phyloP scores from a whole-genome alignment of 2,113 vertebrate species.

The Corythoichthys intestinalis region DNA sequence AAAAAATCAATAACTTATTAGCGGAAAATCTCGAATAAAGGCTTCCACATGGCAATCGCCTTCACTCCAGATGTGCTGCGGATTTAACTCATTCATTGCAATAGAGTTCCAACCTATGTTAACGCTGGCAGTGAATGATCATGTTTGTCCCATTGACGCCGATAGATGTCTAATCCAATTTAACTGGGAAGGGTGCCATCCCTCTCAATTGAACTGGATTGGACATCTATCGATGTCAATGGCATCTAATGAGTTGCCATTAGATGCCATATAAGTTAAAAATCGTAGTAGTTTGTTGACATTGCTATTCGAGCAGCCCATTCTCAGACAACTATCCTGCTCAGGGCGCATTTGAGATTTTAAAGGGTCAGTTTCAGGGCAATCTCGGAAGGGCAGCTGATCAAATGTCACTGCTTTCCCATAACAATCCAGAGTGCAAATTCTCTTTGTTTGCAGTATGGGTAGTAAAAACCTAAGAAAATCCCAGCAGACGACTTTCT shows the following conservation, averaged over 20 bases:
- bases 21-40: background rate
- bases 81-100: background rate
- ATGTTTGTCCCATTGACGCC: too few relatives aligned
- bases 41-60: background rate
- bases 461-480: background rate
- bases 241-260: too few relatives aligned
- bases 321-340: constrained; percentile 4
- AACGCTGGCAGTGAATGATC: too few relatives aligned
- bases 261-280: background rate
- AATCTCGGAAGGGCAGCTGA: constrained; percentile 25
- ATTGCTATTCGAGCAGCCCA: background rate
- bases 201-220: too few relatives aligned
- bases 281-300: background rate
- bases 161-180: too few relatives aligned
- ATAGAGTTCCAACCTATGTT: too few relatives aligned
- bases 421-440: background rate
- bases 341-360: constrained; percentile 6
- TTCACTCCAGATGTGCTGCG: background rate
- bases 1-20: constrained; percentile 3
- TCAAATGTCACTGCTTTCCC: constrained; percentile 15
- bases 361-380: constrained; percentile 24
- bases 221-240: too few relatives aligned
- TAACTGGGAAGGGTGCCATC: too few relatives aligned
- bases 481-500: background rate
- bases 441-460: background rate